These are phyloP conservation scores for Dione vanillae DNA, from an alignment of 2,888 invertebrate genomes.

Conservation along the genomic window DNA sequence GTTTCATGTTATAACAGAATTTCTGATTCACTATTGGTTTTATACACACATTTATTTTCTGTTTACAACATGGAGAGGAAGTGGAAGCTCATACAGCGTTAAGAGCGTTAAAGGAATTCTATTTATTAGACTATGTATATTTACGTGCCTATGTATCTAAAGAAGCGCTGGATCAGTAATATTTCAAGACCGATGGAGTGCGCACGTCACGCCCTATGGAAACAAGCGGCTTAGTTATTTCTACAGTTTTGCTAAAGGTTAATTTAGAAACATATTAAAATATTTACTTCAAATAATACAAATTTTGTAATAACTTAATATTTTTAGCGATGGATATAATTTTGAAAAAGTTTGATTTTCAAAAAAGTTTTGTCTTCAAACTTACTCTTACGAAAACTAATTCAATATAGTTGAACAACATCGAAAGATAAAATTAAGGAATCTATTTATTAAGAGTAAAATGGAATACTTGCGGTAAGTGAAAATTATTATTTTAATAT, in stretches of 20 bases:
- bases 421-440: background rate
- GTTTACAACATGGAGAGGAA: constrained; percentile 47
- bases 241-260: constrained; percentile 28
- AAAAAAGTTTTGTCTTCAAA: constrained; percentile 29
- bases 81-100: constrained; percentile 52
- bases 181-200: constrained; percentile 59
- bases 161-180: constrained; percentile 62
- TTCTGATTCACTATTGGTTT: constrained; percentile 38
- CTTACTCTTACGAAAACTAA: background rate
- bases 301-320: background rate
- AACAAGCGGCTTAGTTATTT: constrained; percentile 34
- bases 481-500: background rate
- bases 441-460: background rate
- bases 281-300: background rate
- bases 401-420: background rate
- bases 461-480: constrained; percentile 37
- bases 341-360: constrained; percentile 29
- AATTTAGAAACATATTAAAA: constrained; percentile 23
- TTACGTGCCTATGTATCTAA: constrained; percentile 36
- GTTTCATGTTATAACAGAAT: constrained; percentile 20
- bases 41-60: constrained; percentile 13
- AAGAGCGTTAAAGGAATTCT: constrained; percentile 41
- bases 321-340: background rate
- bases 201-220: constrained; percentile 56
- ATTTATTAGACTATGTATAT: constrained; percentile 45